Percentiles rank a stretch among this genome's conserved stretches.
phyloP scores from a whole-genome alignment of 2,888 invertebrate genomes.

The Meghimatium bilineatum region DNA sequence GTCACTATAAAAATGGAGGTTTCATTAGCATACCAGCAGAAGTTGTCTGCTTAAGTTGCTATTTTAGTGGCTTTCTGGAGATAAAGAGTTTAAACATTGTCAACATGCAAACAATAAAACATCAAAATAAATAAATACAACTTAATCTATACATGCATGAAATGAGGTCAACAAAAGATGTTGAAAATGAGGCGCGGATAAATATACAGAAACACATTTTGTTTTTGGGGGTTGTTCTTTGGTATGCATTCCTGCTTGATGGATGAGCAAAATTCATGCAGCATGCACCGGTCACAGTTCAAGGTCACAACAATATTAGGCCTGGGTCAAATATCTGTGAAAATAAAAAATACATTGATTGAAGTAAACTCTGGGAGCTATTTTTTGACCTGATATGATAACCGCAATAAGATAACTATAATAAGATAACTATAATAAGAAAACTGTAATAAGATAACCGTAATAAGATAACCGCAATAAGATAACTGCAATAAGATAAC shows the following conservation, averaged over 20 bases:
- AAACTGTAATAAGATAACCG: no score
- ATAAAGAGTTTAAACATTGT: no score
- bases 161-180: neutral
- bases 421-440: no score
- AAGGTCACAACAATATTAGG: conserved; percentile 33
- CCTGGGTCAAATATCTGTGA: conserved; percentile 36
- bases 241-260: neutral
- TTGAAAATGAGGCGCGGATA: neutral
- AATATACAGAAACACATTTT: neutral
- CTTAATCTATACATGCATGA: neutral
- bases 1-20: no score
- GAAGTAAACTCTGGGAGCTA: neutral
- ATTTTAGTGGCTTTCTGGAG: no score
- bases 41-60: no score
- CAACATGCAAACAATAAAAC: neutral
- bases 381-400: no score
- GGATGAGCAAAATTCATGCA: conserved; percentile 21
- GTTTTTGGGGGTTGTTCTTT: neutral
- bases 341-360: conserved; percentile 1
- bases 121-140: neutral
- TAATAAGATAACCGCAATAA: no score
- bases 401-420: no score
- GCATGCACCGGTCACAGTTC: conserved; percentile 36
- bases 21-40: no score
- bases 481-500: no score